Evolutionary conservation across 2,888 invertebrate genomes (phyloP).

Genomic region (Protophormia terraenovae): DNA sequence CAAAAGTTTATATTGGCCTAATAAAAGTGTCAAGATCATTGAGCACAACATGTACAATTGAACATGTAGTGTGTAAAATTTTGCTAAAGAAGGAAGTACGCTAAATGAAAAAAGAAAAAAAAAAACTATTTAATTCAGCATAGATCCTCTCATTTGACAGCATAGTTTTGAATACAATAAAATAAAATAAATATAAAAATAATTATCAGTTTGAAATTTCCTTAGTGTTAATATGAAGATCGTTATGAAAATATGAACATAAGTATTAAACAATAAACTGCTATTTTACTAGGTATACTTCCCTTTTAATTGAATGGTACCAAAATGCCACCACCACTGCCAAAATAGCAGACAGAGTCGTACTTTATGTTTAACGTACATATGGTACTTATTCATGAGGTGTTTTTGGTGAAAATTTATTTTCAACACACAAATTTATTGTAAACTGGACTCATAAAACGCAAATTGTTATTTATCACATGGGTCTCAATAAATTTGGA

Average conservation of each 20-base stretch:
- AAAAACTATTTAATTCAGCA: background rate
- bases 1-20: constrained; percentile 64
- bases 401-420: constrained; percentile 67
- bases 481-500: constrained; percentile 68
- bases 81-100: constrained; percentile 15
- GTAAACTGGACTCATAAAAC: constrained; percentile 67
- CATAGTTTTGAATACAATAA: too few species aligned
- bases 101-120: background rate
- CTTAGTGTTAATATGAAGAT: too few species aligned
- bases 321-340: constrained; percentile 41
- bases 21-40: constrained; percentile 68
- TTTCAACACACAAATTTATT: constrained; percentile 68
- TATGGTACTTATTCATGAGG: constrained; percentile 35
- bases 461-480: constrained; percentile 73
- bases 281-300: background rate
- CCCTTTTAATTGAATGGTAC: background rate
- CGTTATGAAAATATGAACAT: too few species aligned
- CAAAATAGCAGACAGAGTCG: constrained; percentile 15
- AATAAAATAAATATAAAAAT: too few species aligned
- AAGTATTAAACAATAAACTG: too few species aligned
- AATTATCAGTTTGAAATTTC: too few species aligned
- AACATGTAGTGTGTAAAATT: constrained; percentile 35
- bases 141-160: too few species aligned
- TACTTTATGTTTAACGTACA: constrained; percentile 21
- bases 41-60: constrained; percentile 49